phyloP scores from a whole-genome alignment of 1,140 invertebrate species.

The Pseudomyrmex flavicornis region DNA sequence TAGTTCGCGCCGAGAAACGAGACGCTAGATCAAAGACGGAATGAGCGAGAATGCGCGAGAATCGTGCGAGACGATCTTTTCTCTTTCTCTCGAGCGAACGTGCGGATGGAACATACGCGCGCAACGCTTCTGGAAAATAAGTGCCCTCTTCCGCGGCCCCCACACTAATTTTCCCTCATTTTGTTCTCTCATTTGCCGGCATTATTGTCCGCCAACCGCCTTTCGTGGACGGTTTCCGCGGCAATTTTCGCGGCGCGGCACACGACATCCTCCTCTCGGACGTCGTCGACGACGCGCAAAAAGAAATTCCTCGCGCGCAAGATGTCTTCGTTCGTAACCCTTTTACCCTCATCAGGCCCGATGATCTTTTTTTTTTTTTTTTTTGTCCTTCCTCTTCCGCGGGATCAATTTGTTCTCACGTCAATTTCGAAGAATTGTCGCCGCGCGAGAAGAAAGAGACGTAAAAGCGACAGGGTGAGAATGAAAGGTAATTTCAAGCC shows the following conservation, averaged over 20 bases:
- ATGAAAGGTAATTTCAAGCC: too few species aligned
- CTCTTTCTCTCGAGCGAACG: too few species aligned
- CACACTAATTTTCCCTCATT: slow-evolving; percentile 33
- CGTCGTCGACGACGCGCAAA: too few species aligned
- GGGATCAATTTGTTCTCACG: too few species aligned
- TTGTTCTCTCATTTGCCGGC: slow-evolving; percentile 2
- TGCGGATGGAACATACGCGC: not conserved
- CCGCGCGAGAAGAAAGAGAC: too few species aligned
- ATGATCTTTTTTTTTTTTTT: too few species aligned
- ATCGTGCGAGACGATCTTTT: not conserved
- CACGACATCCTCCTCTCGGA: not conserved
- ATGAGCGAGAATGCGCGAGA: not conserved
- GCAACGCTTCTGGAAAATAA: slow-evolving; percentile 30
- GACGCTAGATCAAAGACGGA: slow-evolving; percentile 30
- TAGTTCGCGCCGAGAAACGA: not conserved
- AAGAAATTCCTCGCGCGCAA: too few species aligned
- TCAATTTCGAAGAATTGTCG: too few species aligned
- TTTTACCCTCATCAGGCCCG: too few species aligned
- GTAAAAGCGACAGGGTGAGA: too few species aligned
- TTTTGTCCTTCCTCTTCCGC: too few species aligned
- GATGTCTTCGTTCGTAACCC: too few species aligned
- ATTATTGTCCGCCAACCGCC: slow-evolving; percentile 8
- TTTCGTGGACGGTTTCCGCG: not conserved
- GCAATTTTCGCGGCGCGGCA: not conserved
- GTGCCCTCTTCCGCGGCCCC: not conserved